Evolutionary conservation across 2,888 invertebrate genomes (phyloP).

Genomic region (Epiblema foenella): DNA sequence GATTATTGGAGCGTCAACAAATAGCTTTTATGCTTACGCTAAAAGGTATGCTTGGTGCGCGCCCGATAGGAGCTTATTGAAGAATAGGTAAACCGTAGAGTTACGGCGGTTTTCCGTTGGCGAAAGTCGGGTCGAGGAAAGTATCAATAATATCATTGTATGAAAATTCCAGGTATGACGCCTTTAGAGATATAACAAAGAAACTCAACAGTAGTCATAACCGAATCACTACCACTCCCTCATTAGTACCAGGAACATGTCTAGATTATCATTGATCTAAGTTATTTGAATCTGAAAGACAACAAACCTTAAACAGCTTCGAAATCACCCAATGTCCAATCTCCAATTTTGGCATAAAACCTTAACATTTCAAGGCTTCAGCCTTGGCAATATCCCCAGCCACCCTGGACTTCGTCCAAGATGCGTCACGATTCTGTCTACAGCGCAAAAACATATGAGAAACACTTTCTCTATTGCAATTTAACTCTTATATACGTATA

Average conservation of each 20-base stretch:
- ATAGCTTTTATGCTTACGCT: too few relatives aligned
- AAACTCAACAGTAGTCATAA: too few relatives aligned
- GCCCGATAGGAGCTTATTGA: neutral
- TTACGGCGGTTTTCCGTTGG: neutral
- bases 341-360: conserved; percentile 42
- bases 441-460: conserved; percentile 14
- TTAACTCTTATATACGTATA: conserved; percentile 8
- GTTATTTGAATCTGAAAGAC: neutral
- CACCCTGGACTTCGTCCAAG: conserved; percentile 45
- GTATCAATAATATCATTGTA: neutral
- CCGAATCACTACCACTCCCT: too few relatives aligned
- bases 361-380: conserved; percentile 46
- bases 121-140: neutral
- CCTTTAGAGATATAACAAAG: too few relatives aligned
- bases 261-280: too few relatives aligned
- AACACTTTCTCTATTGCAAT: neutral
- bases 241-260: too few relatives aligned
- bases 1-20: too few relatives aligned
- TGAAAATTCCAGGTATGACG: too few relatives aligned
- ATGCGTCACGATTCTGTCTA: conserved; percentile 45
- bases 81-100: neutral
- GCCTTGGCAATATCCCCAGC: conserved; percentile 56
- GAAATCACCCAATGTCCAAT: conserved; percentile 26
- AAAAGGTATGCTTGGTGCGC: too few relatives aligned
- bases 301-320: neutral